phyloP scores from a whole-genome alignment of 2,797 vertebrate species.

The Siniperca obscura region DNA sequence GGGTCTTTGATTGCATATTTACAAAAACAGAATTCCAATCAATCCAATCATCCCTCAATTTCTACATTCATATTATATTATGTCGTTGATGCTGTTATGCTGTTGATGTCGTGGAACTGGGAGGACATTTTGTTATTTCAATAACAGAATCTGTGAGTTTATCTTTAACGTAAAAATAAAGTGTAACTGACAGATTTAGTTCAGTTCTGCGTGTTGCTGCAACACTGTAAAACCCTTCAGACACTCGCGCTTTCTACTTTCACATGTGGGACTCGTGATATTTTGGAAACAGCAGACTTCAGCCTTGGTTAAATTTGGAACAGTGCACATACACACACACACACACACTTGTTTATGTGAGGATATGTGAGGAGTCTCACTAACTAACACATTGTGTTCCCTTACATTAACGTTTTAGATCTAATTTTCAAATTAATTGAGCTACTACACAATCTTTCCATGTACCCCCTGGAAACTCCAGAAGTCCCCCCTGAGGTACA shows the following conservation, averaged over 20 bases:
- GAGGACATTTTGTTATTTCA: neutral
- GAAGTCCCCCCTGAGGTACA: neutral
- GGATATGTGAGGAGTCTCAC: neutral
- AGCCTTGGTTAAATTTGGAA: neutral
- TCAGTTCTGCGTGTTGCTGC: neutral
- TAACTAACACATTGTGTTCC: neutral
- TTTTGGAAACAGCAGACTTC: constrained; percentile 45
- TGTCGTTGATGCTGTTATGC: too few species aligned
- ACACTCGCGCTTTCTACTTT: neutral
- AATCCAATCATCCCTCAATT: neutral
- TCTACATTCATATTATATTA: neutral
- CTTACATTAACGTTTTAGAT: neutral
- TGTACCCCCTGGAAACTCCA: neutral
- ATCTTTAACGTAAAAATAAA: neutral
- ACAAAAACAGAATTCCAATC: neutral
- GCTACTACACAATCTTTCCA: neutral
- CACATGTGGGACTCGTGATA: constrained; percentile 20
- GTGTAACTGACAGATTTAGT: neutral
- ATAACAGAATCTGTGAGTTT: neutral
- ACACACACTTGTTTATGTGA: neutral
- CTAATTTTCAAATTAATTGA: neutral
- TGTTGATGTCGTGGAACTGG: neutral
- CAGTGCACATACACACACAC: neutral
- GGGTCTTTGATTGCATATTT: neutral
- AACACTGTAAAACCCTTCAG: neutral